These are phyloP conservation scores for Isoperla grammatica DNA, from an alignment of 2,888 invertebrate genomes.

Conservation along the genomic window DNA sequence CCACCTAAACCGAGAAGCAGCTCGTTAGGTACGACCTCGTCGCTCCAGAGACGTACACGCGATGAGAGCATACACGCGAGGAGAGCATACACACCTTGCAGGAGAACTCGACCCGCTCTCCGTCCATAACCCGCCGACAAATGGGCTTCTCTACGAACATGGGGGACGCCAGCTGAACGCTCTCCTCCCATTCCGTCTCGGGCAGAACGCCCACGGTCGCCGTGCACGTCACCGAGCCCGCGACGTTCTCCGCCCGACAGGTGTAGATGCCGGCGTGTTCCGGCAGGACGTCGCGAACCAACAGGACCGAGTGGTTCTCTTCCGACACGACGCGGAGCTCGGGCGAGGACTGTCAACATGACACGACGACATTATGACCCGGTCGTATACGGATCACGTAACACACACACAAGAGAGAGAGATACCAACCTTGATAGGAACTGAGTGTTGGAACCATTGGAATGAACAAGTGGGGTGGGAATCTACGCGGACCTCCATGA, in stretches of 20 bases:
- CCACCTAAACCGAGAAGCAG: constrained; percentile 43
- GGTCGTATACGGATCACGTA: no score
- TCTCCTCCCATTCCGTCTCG: constrained; percentile 46
- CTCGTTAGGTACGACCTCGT: not conserved
- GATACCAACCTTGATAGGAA: constrained; percentile 53
- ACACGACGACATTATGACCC: no score
- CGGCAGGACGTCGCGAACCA: constrained; percentile 64
- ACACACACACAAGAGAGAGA: no score
- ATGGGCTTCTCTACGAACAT: constrained; percentile 67
- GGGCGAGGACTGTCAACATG: constrained; percentile 49
- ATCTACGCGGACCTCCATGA: constrained; percentile 70
- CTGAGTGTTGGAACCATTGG: constrained; percentile 77
- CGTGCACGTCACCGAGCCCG: constrained; percentile 82
- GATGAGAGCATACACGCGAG: no score
- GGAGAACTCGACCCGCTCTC: constrained; percentile 70
- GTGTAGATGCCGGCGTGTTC: constrained; percentile 72
- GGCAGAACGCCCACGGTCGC: constrained; percentile 63
- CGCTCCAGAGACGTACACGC: no score
- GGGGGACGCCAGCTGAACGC: constrained; percentile 61
- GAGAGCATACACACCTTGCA: constrained; percentile 55
- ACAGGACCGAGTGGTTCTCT: constrained; percentile 72
- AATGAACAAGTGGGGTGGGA: constrained; percentile 76
- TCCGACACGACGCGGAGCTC: constrained; percentile 66
- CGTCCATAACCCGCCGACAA: constrained; percentile 80
- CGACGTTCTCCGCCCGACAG: constrained; percentile 84